phyloP scores from a whole-genome alignment of 2,888 invertebrate genomes.

The Atrina japonica region DNA sequence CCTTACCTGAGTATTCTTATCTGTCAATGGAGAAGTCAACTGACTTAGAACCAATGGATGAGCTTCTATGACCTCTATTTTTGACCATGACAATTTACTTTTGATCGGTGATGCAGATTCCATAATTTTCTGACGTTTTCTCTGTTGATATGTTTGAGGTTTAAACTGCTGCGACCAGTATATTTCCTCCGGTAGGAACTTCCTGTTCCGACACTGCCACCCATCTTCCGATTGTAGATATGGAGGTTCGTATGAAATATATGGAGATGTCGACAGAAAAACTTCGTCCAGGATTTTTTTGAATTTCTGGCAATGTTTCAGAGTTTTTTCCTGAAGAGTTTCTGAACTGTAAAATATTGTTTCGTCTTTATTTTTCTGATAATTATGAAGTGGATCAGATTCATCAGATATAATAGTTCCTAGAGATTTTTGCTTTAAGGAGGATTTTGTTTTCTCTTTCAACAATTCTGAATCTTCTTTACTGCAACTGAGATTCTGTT shows the following conservation, averaged over 20 bases:
- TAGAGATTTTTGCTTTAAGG: too few species aligned
- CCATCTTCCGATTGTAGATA: constrained; percentile 93
- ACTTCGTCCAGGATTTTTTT: constrained; percentile 88
- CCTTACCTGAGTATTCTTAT: constrained; percentile 82
- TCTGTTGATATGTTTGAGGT: constrained; percentile 34
- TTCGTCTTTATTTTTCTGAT: constrained; percentile 82
- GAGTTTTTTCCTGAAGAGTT: constrained; percentile 61
- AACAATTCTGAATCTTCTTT: too few species aligned
- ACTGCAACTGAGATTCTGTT: too few species aligned
- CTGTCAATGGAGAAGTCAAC: constrained; percentile 84
- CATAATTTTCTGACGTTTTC: constrained; percentile 17
- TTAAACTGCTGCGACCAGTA: constrained; percentile 84
- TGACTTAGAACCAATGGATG: constrained; percentile 88
- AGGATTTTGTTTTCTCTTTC: too few species aligned
- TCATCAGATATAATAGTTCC: constrained; percentile 62
- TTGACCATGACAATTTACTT: constrained; percentile 51
- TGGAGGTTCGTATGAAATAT: constrained; percentile 91
- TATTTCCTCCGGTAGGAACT: constrained; percentile 87
- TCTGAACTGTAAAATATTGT: constrained; percentile 72
- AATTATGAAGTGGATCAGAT: constrained; percentile 88
- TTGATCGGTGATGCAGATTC: constrained; percentile 32
- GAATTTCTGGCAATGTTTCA: constrained; percentile 82
- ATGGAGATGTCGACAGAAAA: constrained; percentile 92
- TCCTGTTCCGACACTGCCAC: constrained; percentile 87
- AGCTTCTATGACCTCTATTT: constrained; percentile 65